Conservation (phyloP, 1,140 invertebrate genomes). For the Campoletis sonorensis region DNA sequence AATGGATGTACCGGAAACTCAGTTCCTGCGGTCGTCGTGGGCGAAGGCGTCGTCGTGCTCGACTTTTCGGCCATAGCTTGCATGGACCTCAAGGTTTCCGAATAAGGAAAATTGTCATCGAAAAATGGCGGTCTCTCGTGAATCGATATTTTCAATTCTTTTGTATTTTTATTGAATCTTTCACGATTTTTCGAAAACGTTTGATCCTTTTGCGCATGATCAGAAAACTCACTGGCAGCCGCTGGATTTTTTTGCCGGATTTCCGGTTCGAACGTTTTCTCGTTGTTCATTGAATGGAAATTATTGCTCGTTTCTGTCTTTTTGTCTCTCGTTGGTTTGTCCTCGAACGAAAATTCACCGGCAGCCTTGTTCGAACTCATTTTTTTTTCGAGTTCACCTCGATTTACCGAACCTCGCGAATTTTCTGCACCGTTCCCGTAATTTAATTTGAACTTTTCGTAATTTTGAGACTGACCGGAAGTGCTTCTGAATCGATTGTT, state of each 20-base stretch:
- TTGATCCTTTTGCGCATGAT: background rate
- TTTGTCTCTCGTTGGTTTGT: background rate
- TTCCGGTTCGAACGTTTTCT: background rate
- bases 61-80: constrained; percentile 50
- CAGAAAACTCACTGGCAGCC: background rate
- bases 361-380: background rate
- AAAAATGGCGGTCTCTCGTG: constrained; percentile 27
- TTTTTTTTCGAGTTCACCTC: background rate
- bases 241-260: background rate
- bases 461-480: background rate
- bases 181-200: background rate
- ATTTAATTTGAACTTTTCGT: background rate
- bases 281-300: background rate
- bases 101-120: constrained; percentile 59
- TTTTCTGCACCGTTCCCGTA: background rate
- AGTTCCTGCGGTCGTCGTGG: constrained; percentile 56
- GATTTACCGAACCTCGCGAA: background rate
- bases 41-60: background rate
- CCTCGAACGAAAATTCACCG: background rate
- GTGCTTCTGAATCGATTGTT: background rate
- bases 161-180: background rate
- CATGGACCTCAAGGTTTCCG: constrained; percentile 63
- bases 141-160: constrained; percentile 22
- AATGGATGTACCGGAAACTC: constrained; percentile 61
- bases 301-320: background rate